Evolutionary conservation across 2,888 invertebrate genomes (phyloP).

Genomic region (Criorhina ranunculi): DNA sequence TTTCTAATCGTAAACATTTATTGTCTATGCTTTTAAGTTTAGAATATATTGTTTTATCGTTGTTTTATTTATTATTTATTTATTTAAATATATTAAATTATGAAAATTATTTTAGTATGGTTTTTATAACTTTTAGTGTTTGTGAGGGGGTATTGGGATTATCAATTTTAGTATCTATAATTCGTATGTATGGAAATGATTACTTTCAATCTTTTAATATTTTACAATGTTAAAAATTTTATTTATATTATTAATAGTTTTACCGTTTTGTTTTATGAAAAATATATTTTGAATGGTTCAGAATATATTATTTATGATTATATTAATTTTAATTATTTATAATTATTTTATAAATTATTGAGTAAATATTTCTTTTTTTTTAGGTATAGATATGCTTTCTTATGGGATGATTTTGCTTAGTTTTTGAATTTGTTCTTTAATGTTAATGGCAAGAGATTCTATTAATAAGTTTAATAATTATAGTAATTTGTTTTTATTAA

Average conservation of each 20-base stretch:
- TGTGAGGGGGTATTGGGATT: conserved; percentile 88
- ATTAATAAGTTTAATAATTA: conserved; percentile 85
- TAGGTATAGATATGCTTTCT: conserved; percentile 86
- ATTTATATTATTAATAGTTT: conserved; percentile 85
- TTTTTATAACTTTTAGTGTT: conserved; percentile 87
- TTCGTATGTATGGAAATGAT: conserved; percentile 88
- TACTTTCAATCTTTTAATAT: conserved; percentile 87
- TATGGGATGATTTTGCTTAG: conserved; percentile 86
- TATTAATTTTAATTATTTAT: conserved; percentile 85
- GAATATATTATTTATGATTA: conserved; percentile 85
- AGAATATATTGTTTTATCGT: conserved; percentile 87
- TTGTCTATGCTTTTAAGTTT: conserved; percentile 87
- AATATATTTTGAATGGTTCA: conserved; percentile 86
- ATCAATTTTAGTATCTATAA: conserved; percentile 87
- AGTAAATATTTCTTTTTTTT: conserved; percentile 81
- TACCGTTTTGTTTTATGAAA: conserved; percentile 85
- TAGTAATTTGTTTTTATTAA: conserved; percentile 85
- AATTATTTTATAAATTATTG: conserved; percentile 82
- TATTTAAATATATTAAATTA: conserved; percentile 85
- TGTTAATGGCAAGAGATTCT: conserved; percentile 86
- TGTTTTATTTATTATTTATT: conserved; percentile 86
- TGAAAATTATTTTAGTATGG: conserved; percentile 86
- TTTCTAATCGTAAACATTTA: conserved; percentile 87
- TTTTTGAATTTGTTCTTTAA: conserved; percentile 87
- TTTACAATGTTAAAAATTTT: conserved; percentile 87